Evolutionary conservation across 1,140 invertebrate genomes (phyloP).

Genomic region (Aphaenogaster rudis): DNA sequence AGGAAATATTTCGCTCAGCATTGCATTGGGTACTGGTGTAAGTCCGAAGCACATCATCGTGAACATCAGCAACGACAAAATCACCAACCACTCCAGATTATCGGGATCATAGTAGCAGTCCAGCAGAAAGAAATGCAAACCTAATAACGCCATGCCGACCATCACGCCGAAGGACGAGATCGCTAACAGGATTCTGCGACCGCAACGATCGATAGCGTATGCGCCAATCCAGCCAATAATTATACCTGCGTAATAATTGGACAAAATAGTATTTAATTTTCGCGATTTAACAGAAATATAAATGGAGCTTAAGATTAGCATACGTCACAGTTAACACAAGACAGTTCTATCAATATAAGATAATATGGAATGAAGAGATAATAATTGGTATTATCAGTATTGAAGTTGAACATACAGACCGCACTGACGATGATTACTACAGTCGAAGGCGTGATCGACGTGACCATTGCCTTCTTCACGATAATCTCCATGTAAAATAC

Average conservation of each 20-base stretch:
- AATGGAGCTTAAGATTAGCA: background rate
- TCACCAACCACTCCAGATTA: slow-evolving; percentile 72
- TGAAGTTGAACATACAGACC: slow-evolving; percentile 88
- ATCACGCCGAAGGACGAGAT: slow-evolving; percentile 88
- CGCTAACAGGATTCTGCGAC: slow-evolving; percentile 90
- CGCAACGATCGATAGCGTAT: slow-evolving; percentile 90
- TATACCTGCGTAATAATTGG: slow-evolving; percentile 51
- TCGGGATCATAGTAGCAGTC: slow-evolving; percentile 85
- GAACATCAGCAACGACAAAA: slow-evolving; percentile 61
- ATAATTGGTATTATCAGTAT: slow-evolving; percentile 1
- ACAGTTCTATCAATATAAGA: background rate
- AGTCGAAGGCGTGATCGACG: slow-evolving; percentile 84
- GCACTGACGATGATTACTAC: slow-evolving; percentile 90
- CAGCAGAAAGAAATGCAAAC: slow-evolving; percentile 89
- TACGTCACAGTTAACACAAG: background rate
- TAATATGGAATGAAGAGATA: background rate
- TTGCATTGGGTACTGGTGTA: slow-evolving; percentile 91
- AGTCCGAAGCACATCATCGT: slow-evolving; percentile 89
- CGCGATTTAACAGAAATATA: background rate
- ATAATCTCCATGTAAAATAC: slow-evolving; percentile 92
- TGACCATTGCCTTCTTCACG: slow-evolving; percentile 88
- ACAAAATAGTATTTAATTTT: background rate
- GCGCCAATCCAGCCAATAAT: slow-evolving; percentile 47
- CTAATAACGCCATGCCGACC: slow-evolving; percentile 87
- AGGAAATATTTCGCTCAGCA: slow-evolving; percentile 92